Conservation (phyloP, 2,113 vertebrate species). For the Rissa tridactyla region DNA sequence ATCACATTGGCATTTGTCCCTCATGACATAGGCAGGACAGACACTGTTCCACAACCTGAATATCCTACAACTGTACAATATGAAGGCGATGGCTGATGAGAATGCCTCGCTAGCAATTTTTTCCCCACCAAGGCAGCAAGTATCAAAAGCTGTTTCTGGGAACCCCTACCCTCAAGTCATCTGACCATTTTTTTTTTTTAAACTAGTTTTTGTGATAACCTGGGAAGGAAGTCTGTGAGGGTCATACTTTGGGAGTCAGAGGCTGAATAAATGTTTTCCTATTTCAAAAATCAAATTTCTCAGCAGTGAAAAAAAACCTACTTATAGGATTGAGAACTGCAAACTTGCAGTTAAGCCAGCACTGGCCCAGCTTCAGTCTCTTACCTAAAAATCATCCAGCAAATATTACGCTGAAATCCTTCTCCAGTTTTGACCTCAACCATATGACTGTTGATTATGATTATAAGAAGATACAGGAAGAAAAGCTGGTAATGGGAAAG, state of each 20-base stretch:
- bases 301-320: neutral
- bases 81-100: neutral
- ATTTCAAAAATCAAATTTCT: neutral
- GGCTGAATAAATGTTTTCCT: neutral
- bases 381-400: neutral
- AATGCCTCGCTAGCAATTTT: neutral
- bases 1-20: neutral
- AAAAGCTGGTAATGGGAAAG: neutral
- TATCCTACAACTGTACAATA: neutral
- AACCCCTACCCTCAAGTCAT: neutral
- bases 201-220: neutral
- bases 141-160: neutral
- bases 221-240: neutral
- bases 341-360: neutral
- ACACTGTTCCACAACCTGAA: neutral
- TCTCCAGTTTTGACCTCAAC: neutral
- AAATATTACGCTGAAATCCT: neutral
- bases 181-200: neutral
- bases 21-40: neutral
- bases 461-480: neutral
- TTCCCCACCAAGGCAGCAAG: neutral
- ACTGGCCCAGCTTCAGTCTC: neutral
- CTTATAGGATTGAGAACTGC: neutral
- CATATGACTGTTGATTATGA: neutral
- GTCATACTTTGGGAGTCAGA: neutral